Evolutionary conservation across 2,797 vertebrate species (phyloP).

Genomic region (Microctenopoma steveboyesi): DNA sequence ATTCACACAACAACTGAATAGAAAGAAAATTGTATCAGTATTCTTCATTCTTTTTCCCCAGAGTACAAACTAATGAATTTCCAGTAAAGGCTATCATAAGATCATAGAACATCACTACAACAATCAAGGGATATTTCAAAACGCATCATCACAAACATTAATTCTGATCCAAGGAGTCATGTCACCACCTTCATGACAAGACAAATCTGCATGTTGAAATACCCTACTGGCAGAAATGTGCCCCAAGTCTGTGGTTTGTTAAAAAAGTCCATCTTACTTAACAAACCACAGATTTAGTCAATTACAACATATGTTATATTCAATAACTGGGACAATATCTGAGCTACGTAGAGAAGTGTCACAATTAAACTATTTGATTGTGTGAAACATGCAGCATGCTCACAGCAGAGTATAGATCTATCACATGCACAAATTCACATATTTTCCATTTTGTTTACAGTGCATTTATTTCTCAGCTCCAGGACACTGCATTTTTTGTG

Average conservation of each 20-base stretch:
- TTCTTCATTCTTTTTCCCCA: slow-evolving; percentile 55
- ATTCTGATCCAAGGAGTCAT: slow-evolving; percentile 21
- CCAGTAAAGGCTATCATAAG: slow-evolving; percentile 5
- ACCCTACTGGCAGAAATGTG: slow-evolving; percentile 37
- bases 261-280: slow-evolving; percentile 34
- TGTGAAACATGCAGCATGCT: slow-evolving; percentile 71
- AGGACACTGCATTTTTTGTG: neutral
- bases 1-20: neutral
- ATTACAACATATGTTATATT: slow-evolving; percentile 9
- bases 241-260: slow-evolving; percentile 56
- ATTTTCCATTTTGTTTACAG: neutral
- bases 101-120: slow-evolving; percentile 15
- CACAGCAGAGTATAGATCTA: slow-evolving; percentile 61
- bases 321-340: slow-evolving; percentile 6
- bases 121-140: slow-evolving; percentile 58
- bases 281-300: slow-evolving; percentile 19
- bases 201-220: slow-evolving; percentile 66
- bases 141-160: slow-evolving; percentile 32
- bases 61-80: slow-evolving; percentile 16
- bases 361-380: slow-evolving; percentile 44
- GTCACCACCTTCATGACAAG: slow-evolving; percentile 12
- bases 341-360: slow-evolving; percentile 44
- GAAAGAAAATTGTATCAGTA: slow-evolving; percentile 7
- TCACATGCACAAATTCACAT: slow-evolving; percentile 42
- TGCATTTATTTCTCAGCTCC: slow-evolving; percentile 2